Evolutionary conservation across 2,888 invertebrate genomes (phyloP).

Genomic region (Branchinecta sandiegonensis): DNA sequence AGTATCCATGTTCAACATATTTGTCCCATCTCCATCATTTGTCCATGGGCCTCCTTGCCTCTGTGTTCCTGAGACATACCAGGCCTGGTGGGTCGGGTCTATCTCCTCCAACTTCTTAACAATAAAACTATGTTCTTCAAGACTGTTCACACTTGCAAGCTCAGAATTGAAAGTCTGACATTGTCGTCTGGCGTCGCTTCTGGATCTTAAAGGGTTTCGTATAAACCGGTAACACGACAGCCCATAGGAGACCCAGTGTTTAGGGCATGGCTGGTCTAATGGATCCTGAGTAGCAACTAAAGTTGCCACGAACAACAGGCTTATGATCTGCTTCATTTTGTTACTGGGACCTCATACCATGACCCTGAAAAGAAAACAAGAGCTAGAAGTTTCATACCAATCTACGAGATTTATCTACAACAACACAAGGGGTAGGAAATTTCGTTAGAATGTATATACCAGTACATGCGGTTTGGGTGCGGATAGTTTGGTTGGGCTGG

Average conservation of each 20-base stretch:
- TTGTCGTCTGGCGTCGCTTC: slow-evolving; percentile 63
- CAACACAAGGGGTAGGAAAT: no score
- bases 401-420: no score
- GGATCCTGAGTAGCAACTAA: no score
- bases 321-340: no score
- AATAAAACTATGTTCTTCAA: slow-evolving; percentile 76
- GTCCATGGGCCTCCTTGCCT: slow-evolving; percentile 50
- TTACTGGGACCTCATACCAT: no score
- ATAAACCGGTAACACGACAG: slow-evolving; percentile 79
- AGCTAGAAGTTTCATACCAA: no score
- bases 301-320: no score
- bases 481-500: no score
- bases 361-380: no score
- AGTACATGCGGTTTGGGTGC: no score
- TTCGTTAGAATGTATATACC: no score
- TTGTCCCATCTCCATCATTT: slow-evolving; percentile 67
- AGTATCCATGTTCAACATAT: slow-evolving; percentile 60
- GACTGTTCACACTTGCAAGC: slow-evolving; percentile 57
- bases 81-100: slow-evolving; percentile 70
- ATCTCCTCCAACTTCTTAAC: slow-evolving; percentile 60
- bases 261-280: slow-evolving; percentile 47
- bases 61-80: slow-evolving; percentile 70
- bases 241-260: slow-evolving; percentile 67
- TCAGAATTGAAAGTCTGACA: slow-evolving; percentile 54
- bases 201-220: slow-evolving; percentile 63